A percentile compares a stretch with the other conserved stretches of the same genome.
phyloP scores from a whole-genome alignment of 2,888 invertebrate genomes.

The Meta bourneti region DNA sequence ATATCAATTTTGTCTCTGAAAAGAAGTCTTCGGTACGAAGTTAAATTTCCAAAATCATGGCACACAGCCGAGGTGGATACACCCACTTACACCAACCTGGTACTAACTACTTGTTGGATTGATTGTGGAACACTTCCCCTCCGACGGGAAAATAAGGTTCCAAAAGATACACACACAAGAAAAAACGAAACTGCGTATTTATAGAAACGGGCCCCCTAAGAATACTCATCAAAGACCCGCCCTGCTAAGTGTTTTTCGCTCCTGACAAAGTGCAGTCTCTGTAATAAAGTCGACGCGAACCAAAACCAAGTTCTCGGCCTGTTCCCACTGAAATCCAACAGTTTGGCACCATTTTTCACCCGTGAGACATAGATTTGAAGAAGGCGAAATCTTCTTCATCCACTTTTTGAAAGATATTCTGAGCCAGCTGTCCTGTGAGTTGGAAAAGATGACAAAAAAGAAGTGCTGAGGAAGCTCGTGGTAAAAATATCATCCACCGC shows the following conservation, averaged over 20 bases:
- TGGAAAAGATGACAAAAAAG: constrained; percentile 48
- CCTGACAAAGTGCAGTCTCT: constrained; percentile 16
- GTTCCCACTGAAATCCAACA: constrained; percentile 45
- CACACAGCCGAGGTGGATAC: too few species aligned
- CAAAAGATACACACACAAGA: neutral
- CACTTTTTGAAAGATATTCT: constrained; percentile 57
- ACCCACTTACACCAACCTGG: too few species aligned
- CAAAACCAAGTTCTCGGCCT: constrained; percentile 14
- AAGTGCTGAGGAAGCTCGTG: constrained; percentile 62
- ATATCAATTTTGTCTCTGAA: too few species aligned
- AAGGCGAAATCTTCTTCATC: constrained; percentile 31
- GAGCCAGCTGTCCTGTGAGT: constrained; percentile 57
- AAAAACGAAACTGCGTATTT: constrained; percentile 2
- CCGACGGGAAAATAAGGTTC: neutral
- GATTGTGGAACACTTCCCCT: neutral
- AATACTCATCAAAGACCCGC: constrained; percentile 1
- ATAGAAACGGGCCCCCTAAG: neutral
- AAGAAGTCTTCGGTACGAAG: too few species aligned
- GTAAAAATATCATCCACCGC: constrained; percentile 69
- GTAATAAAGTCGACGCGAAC: neutral
- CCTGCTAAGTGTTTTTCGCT: constrained; percentile 34
- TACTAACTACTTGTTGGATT: too few species aligned
- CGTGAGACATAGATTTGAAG: constrained; percentile 37
- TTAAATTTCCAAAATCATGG: too few species aligned
- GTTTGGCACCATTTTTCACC: constrained; percentile 45